Base-by-base conservation (phyloP, 2,888 invertebrate species). In the Brachyopa scutellaris region DNA sequence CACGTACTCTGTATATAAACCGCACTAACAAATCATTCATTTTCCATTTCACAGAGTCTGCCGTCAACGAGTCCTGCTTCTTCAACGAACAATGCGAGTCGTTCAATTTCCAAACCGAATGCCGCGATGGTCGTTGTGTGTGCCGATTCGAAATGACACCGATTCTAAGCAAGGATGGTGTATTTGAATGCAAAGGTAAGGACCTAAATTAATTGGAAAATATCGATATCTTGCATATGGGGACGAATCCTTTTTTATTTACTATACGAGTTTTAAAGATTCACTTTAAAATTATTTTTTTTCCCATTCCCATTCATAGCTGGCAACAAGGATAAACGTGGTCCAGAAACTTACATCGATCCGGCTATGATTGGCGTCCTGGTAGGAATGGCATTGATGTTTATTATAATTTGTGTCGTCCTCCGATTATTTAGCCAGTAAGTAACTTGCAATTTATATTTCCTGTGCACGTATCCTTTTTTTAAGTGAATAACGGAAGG, bases 371-470 rank as follows among this genome's bases (percentile, higher is more conserved):
- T 97, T 89, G 95, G 95, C 62, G 95, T 97, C 61, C 93, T 97
- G 85, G 96, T 96, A 83, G 97, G 95, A 69, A 96, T 97, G 95
- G 96, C 95, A 84, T 93, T 97, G 85, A 97, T 97, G 97, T 97
- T 97, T 91, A 93, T 97, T 90, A 97, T 97, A 90, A 96, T 97
- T 88, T 97, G 97, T 91, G 95, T 97, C 86, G 97, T 97, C 53
- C 93, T 97, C 80, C 94, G 96, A 87, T 93, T 97, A 86, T 97
- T 97, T 91, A 97, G 97, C 95, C 96, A 95, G 97, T 97, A 92
- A 93, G 93, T 92, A 88, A 86, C 84, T 59, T 74, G 42, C 31
- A 62, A 61, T 45, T 31, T 15, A 21, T 29, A 5, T 53, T 9
- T 9, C 47, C 17, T 21, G 1, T 55, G 26, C 45, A 49, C 59